phyloP scores from a whole-genome alignment of 2,888 invertebrate genomes.

The Anoplius nigerrimus region DNA sequence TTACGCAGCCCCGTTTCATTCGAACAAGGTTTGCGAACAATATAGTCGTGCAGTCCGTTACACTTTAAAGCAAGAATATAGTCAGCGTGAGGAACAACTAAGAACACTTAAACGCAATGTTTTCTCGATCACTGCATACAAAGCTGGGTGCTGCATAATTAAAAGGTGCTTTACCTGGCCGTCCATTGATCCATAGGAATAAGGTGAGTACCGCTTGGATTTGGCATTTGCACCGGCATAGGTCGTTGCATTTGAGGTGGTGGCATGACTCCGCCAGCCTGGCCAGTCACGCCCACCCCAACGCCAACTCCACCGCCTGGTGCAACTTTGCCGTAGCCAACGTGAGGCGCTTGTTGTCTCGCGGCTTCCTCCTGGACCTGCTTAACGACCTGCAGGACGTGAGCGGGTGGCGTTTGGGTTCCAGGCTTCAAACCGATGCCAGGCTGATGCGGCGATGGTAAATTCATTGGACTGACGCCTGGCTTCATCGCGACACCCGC shows the following conservation, averaged over 20 bases:
- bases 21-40: background rate
- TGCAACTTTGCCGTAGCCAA: constrained; percentile 85
- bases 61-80: background rate
- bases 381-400: constrained; percentile 89
- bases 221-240: constrained; percentile 76
- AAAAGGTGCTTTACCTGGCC: constrained; percentile 58
- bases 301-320: constrained; percentile 75
- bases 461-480: constrained; percentile 71
- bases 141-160: background rate
- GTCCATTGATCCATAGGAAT: constrained; percentile 76
- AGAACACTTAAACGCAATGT: background rate
- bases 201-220: constrained; percentile 72
- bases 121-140: background rate
- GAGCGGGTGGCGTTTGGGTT: constrained; percentile 85
- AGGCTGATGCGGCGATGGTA: constrained; percentile 77
- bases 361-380: constrained; percentile 95
- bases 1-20: too few relatives aligned
- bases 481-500: constrained; percentile 78
- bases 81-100: background rate
- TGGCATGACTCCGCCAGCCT: constrained; percentile 76
- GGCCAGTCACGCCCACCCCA: constrained; percentile 75
- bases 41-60: background rate
- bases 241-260: constrained; percentile 78
- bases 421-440: constrained; percentile 82
- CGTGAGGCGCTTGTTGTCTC: constrained; percentile 89